Percentiles rank a stretch among this genome's conserved stretches.
These are phyloP conservation scores for Protonibea diacanthus DNA, from an alignment of 2,797 vertebrate genomes.

Conservation along the genomic window DNA sequence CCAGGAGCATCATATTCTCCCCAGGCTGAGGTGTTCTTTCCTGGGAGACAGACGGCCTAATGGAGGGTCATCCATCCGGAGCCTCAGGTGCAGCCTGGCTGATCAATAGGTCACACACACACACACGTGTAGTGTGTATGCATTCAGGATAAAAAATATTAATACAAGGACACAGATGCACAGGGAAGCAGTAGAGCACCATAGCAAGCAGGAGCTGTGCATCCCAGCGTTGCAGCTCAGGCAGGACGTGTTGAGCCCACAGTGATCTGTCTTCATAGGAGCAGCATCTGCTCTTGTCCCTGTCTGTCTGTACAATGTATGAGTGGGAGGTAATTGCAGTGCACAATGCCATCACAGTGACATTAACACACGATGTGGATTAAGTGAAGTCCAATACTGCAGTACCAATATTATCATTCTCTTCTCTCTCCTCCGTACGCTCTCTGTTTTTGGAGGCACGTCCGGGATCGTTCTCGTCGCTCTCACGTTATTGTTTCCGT, in stretches of 20 bases:
- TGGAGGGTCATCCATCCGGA: constrained; percentile 49
- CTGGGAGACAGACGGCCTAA: constrained; percentile 53
- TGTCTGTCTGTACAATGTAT: constrained; percentile 70
- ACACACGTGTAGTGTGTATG: constrained; percentile 6
- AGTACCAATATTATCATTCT: constrained; percentile 57
- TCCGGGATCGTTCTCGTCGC: constrained; percentile 16
- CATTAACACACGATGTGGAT: constrained; percentile 77
- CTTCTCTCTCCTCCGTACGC: constrained; percentile 6
- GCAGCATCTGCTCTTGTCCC: constrained; percentile 74
- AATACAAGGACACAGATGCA: constrained; percentile 11
- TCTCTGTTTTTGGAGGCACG: background rate
- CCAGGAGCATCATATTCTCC: constrained; percentile 30
- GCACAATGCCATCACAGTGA: constrained; percentile 63
- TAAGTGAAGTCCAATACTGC: constrained; percentile 72
- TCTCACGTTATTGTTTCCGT: constrained; percentile 37
- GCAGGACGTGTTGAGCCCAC: constrained; percentile 38
- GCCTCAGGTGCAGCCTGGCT: constrained; percentile 38
- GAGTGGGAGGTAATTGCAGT: constrained; percentile 76
- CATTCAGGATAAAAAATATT: constrained; percentile 16
- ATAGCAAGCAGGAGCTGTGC: background rate
- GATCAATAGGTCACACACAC: constrained; percentile 48
- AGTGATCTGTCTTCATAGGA: constrained; percentile 74
- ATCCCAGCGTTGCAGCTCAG: constrained; percentile 10
- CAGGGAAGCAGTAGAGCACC: background rate
- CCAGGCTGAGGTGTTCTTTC: constrained; percentile 46